These are phyloP conservation scores for Phyllotreta cruciferae DNA, from an alignment of 2,888 invertebrate genomes.

Conservation along the genomic window DNA sequence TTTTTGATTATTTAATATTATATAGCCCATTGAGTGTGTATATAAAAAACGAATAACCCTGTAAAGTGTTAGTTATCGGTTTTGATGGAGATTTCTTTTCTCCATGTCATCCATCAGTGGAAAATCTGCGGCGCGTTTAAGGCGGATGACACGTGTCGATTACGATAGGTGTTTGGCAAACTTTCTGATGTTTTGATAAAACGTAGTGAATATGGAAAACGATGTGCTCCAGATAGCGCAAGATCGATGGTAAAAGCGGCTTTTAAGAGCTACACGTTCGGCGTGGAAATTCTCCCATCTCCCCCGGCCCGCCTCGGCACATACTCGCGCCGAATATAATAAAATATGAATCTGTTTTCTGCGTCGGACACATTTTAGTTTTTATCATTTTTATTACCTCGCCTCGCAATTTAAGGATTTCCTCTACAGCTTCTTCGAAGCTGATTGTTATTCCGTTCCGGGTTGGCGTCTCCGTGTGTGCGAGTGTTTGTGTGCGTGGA, in stretches of 20 bases:
- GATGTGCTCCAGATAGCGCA: constrained; percentile 14
- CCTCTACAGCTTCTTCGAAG: constrained; percentile 34
- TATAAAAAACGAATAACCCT: no score
- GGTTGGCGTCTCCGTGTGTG: constrained; percentile 1
- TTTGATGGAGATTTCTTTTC: constrained; percentile 8
- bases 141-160: constrained; percentile 31
- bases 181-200: constrained; percentile 28
- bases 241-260: constrained; percentile 23
- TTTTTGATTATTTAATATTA: no score
- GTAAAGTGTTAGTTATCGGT: no score
- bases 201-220: constrained; percentile 22
- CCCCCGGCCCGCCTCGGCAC: constrained; percentile 12
- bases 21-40: no score
- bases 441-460: constrained; percentile 54
- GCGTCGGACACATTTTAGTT: constrained; percentile 50
- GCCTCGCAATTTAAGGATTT: constrained; percentile 50
- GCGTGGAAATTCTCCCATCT: constrained; percentile 37
- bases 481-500: constrained; percentile 26
- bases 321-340: constrained; percentile 7
- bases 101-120: constrained; percentile 29
- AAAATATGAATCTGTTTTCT: constrained; percentile 46
- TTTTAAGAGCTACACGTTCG: constrained; percentile 25
- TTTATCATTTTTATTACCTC: constrained; percentile 54
- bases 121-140: constrained; percentile 31
- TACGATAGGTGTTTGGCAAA: constrained; percentile 24